These are phyloP conservation scores for Eubasilissa splendida DNA, from an alignment of 2,888 invertebrate genomes.

Conservation along the genomic window DNA sequence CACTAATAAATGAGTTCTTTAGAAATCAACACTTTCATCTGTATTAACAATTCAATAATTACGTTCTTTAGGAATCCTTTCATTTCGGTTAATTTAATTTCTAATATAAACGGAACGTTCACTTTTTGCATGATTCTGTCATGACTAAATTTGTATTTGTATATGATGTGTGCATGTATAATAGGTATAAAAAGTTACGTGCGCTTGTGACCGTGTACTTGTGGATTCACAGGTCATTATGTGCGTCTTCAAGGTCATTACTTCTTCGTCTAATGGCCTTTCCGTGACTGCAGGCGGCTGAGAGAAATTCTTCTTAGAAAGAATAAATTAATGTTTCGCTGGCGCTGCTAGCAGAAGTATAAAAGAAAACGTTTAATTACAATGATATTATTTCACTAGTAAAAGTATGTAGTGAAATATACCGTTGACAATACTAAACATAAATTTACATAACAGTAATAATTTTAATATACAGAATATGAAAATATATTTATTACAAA, in stretches of 20 bases:
- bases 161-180: not conserved
- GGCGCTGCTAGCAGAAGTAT: too few relatives aligned
- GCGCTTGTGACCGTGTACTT: not conserved
- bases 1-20: too few relatives aligned
- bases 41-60: not conserved
- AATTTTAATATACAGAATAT: too few relatives aligned
- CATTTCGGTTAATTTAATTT: conserved; percentile 7
- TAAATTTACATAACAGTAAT: too few relatives aligned
- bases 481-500: too few relatives aligned
- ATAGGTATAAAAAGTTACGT: conserved; percentile 14
- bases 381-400: too few relatives aligned
- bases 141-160: not conserved
- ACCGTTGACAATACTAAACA: too few relatives aligned
- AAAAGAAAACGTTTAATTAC: too few relatives aligned
- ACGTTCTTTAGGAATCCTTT: conserved; percentile 9
- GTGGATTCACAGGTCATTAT: conserved; percentile 6
- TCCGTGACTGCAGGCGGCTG: conserved; percentile 6
- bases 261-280: conserved; percentile 19
- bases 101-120: conserved; percentile 23
- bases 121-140: conserved; percentile 6
- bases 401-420: too few relatives aligned
- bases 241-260: conserved; percentile 27
- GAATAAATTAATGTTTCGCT: conserved; percentile 4
- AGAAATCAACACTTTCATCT: too few relatives aligned
- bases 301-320: conserved; percentile 4